Evolutionary conservation across 2,797 vertebrate genomes (phyloP).

Genomic region (Limosa lapponica): DNA sequence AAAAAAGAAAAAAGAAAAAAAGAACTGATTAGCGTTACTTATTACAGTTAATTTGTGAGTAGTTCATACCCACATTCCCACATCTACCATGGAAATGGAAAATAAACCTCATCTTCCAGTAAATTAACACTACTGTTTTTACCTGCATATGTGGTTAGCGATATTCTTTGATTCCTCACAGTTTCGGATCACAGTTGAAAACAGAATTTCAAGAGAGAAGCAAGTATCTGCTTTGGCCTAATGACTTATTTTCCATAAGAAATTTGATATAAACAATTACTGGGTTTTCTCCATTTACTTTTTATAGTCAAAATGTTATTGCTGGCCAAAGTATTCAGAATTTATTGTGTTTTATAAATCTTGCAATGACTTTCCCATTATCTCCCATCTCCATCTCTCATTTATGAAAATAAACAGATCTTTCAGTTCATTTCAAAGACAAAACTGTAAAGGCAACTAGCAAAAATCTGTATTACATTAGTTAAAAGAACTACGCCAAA

Average conservation of each 20-base stretch:
- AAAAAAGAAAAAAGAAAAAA: background rate
- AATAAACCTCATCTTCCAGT: background rate
- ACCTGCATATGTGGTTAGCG: background rate
- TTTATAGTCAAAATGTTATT: conserved; percentile 11
- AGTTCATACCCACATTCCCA: background rate
- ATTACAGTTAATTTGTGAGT: background rate
- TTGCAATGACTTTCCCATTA: background rate
- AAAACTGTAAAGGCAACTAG: background rate
- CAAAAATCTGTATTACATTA: background rate
- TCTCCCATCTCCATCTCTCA: background rate
- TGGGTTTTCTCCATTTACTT: background rate
- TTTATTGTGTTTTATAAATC: background rate
- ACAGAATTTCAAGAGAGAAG: background rate
- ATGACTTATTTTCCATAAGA: background rate
- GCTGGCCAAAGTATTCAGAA: background rate
- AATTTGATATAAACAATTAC: conserved; percentile 1
- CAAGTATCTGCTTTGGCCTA: conserved; percentile 7
- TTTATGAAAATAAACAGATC: conserved; percentile 30
- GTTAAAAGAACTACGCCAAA: background rate
- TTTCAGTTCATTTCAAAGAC: background rate
- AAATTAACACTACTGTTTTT: background rate
- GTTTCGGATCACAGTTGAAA: background rate
- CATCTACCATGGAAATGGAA: background rate
- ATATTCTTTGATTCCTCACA: background rate
- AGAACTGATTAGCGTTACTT: background rate